Evolutionary conservation across 2,888 invertebrate genomes (phyloP).

Genomic region (Parnassius apollo): DNA sequence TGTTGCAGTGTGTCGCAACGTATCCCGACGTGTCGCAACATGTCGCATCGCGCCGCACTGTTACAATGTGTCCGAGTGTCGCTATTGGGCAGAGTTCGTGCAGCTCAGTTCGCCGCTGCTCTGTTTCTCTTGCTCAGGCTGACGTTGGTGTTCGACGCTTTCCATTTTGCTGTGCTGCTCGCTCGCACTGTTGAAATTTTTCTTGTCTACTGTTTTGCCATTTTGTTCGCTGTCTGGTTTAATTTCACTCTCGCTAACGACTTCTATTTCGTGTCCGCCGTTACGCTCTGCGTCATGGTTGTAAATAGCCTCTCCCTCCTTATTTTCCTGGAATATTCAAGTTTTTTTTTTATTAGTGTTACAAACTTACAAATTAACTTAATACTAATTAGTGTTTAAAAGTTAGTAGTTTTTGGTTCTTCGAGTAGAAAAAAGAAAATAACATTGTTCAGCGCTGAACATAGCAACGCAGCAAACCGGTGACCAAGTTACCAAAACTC

Average conservation of each 20-base stretch:
- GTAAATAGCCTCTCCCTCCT: not conserved
- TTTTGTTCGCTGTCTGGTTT: not conserved
- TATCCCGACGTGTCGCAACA: not conserved
- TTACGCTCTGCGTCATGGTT: not conserved
- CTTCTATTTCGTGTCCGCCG: not conserved
- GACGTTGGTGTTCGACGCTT: not conserved
- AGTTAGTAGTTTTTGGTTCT: no score
- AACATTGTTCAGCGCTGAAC: not conserved
- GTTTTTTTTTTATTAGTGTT: no score
- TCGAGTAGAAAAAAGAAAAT: not conserved
- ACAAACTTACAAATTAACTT: no score
- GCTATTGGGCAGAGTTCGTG: not conserved
- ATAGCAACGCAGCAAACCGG: no score
- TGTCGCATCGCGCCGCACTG: not conserved
- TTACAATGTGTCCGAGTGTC: not conserved
- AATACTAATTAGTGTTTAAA: no score
- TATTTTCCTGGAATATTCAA: not conserved
- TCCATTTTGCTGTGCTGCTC: not conserved
- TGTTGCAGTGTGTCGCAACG: not conserved
- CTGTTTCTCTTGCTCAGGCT: not conserved
- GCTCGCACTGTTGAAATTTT: not conserved
- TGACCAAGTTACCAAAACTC: no score
- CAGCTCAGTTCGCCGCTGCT: not conserved
- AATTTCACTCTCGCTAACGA: not conserved
- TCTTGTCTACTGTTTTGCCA: not conserved